These are phyloP conservation scores for Heliconius ethilla DNA, from an alignment of 2,888 invertebrate species.

Conservation along the genomic window DNA sequence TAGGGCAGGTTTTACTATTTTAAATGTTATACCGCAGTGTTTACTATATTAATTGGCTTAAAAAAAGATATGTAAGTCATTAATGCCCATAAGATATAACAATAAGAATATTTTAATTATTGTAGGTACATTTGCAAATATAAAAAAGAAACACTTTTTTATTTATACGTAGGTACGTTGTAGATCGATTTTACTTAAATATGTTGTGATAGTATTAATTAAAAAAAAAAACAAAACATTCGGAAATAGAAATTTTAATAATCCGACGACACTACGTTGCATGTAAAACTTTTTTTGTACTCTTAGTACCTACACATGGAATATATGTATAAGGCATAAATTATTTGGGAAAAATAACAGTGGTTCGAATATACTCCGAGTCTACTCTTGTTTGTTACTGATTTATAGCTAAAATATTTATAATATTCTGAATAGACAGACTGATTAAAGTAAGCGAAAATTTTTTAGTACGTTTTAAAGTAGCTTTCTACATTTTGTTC, in stretches of 20 bases:
- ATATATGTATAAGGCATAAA: neutral
- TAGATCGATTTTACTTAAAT: neutral
- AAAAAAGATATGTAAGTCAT: neutral
- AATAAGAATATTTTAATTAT: neutral
- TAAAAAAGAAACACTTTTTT: neutral
- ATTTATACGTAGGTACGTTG: neutral
- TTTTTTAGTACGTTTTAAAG: conserved; percentile 25
- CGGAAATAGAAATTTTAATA: neutral
- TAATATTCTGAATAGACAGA: conserved; percentile 23
- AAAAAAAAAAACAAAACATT: neutral
- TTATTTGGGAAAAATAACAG: neutral
- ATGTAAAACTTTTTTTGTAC: neutral
- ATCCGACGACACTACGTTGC: neutral
- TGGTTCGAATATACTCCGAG: neutral
- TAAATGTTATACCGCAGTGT: neutral
- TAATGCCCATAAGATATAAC: neutral
- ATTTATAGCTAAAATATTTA: conserved; percentile 9
- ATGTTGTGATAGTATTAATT: neutral
- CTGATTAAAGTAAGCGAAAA: conserved; percentile 37
- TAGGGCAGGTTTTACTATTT: conserved; percentile 16
- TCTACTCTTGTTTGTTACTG: neutral
- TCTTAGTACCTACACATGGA: neutral
- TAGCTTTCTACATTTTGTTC: conserved; percentile 12
- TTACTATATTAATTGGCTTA: conserved; percentile 5
- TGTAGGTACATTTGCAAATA: neutral